These are phyloP conservation scores for Siderastrea radians DNA, from an alignment of 92 coral and sea anemone genomes.

Conservation along the genomic window DNA sequence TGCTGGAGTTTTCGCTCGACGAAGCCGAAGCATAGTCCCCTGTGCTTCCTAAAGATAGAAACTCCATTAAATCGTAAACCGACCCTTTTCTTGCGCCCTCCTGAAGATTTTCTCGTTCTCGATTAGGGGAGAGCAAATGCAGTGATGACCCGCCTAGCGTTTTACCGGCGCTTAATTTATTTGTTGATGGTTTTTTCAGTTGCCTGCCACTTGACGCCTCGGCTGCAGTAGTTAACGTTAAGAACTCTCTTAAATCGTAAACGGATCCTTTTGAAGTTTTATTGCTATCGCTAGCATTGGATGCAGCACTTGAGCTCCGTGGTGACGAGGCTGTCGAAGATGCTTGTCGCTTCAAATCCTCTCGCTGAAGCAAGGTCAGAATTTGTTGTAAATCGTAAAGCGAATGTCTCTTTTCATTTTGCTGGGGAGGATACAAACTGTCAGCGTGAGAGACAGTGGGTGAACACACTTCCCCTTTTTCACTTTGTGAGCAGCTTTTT, in stretches of 20 bases:
- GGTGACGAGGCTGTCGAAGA: slow-evolving; percentile 7
- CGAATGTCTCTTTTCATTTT: slow-evolving; percentile 67
- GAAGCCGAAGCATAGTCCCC: not conserved
- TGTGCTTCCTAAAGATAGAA: slow-evolving; percentile 62
- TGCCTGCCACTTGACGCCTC: slow-evolving; percentile 22
- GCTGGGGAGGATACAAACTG: slow-evolving; percentile 1
- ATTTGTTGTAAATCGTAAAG: slow-evolving; percentile 83
- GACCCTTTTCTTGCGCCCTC: slow-evolving; percentile 65
- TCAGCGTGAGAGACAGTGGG: not conserved
- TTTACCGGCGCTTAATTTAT: not conserved
- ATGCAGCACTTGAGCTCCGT: not conserved
- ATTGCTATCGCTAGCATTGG: slow-evolving; percentile 31
- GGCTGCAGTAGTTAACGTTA: slow-evolving; percentile 41
- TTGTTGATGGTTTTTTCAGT: not conserved
- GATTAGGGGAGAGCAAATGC: slow-evolving; percentile 5
- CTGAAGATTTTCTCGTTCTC: not conserved
- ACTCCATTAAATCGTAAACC: slow-evolving; percentile 80
- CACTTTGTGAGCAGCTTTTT: slow-evolving; percentile 67
- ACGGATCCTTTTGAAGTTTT: slow-evolving; percentile 56
- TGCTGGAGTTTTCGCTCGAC: slow-evolving; percentile 26
- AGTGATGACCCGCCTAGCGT: slow-evolving; percentile 11
- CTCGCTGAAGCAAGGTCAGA: slow-evolving; percentile 68
- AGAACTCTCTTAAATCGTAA: slow-evolving; percentile 81
- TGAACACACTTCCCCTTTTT: not conserved
- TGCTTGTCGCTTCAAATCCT: slow-evolving; percentile 31